Percentiles rank a stretch among this genome's conserved stretches.
These are phyloP conservation scores for Carcina quercana DNA, from an alignment of 2,888 invertebrate species.

Conservation along the genomic window DNA sequence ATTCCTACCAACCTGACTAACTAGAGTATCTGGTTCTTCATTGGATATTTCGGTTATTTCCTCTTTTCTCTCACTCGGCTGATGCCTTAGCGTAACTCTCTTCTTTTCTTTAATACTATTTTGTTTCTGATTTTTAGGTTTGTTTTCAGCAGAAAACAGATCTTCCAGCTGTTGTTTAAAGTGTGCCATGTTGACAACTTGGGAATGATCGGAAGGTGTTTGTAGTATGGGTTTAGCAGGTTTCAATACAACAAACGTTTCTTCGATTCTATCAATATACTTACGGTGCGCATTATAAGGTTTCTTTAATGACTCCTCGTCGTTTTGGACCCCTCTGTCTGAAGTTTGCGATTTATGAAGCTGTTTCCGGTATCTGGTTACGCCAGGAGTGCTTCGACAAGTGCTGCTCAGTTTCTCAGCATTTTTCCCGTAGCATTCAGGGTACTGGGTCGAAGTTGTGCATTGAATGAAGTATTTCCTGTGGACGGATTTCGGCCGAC, in stretches of 20 bases:
- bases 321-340: neutral
- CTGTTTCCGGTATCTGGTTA: slow-evolving; percentile 9
- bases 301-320: neutral
- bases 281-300: slow-evolving; percentile 10
- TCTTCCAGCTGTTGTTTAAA: too few relatives aligned
- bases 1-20: slow-evolving; percentile 14
- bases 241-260: slow-evolving; percentile 30
- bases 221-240: slow-evolving; percentile 30
- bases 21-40: slow-evolving; percentile 25
- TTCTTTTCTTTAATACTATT: too few relatives aligned
- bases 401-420: too few relatives aligned
- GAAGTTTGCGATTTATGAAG: too few relatives aligned
- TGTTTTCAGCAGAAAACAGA: too few relatives aligned
- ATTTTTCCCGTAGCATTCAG: slow-evolving; percentile 24
- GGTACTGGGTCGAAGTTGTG: slow-evolving; percentile 40
- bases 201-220: slow-evolving; percentile 35
- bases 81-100: too few relatives aligned
- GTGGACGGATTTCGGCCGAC: slow-evolving; percentile 10
- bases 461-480: too few relatives aligned
- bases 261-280: slow-evolving; percentile 23
- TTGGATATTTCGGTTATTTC: too few relatives aligned
- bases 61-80: too few relatives aligned
- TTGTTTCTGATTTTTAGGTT: too few relatives aligned
- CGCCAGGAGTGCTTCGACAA: neutral
- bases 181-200: slow-evolving; percentile 18